Evolutionary conservation across 2,888 invertebrate genomes (phyloP).

Genomic region (Scrobipalpa atriplicella): DNA sequence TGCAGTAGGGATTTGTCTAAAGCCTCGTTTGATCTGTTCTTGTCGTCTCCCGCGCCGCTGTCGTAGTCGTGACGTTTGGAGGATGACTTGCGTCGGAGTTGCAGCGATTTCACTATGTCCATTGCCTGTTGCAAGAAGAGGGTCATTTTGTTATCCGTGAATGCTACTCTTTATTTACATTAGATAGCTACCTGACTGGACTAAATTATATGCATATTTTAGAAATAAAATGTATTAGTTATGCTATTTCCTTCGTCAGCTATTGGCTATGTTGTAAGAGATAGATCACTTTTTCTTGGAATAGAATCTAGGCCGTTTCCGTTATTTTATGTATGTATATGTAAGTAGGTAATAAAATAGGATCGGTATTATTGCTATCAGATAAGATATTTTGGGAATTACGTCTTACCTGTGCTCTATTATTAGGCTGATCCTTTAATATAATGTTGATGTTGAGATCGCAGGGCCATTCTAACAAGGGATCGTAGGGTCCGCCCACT

Average conservation of each 20-base stretch:
- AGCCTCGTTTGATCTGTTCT: conserved; percentile 55
- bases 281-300: too few relatives aligned
- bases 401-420: conserved; percentile 64
- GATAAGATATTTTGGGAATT: conserved; percentile 44
- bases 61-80: conserved; percentile 69
- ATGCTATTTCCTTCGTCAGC: too few relatives aligned
- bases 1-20: conserved; percentile 65
- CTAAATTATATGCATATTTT: too few relatives aligned
- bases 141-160: background rate
- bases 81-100: conserved; percentile 70
- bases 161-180: too few relatives aligned
- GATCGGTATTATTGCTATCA: too few relatives aligned
- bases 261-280: too few relatives aligned
- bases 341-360: too few relatives aligned
- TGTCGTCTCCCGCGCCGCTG: conserved; percentile 46
- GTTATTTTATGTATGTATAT: too few relatives aligned
- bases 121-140: conserved; percentile 68
- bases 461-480: conserved; percentile 88
- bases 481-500: conserved; percentile 87
- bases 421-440: conserved; percentile 84
- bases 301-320: too few relatives aligned
- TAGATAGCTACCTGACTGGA: too few relatives aligned
- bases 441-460: conserved; percentile 85
- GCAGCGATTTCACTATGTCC: conserved; percentile 85
- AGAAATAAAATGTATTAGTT: too few relatives aligned